Conservation (phyloP, 1,140 invertebrate genomes). For the Drosophila setifemur region DNA sequence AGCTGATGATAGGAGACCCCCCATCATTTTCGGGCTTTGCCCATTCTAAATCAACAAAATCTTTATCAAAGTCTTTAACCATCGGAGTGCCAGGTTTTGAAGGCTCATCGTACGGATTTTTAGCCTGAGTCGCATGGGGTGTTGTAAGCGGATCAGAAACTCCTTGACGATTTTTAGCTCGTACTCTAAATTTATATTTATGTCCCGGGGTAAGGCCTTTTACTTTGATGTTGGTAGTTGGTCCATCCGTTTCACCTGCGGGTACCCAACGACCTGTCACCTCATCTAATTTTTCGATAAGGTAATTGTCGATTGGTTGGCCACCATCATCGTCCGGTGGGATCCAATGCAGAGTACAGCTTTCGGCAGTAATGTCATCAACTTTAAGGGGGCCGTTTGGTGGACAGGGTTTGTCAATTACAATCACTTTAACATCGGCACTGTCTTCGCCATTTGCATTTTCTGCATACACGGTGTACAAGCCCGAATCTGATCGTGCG, state of each 20-base stretch:
- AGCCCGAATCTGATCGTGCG: conserved; percentile 93
- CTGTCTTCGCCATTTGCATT: conserved; percentile 96
- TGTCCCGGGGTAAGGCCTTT: conserved; percentile 93
- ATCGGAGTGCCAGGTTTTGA: conserved; percentile 93
- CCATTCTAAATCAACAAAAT: conserved; percentile 98
- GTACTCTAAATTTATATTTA: conserved; percentile 98
- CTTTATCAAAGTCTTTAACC: conserved; percentile 95
- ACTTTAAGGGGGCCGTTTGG: conserved; percentile 96
- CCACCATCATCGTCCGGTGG: conserved; percentile 96
- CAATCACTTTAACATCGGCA: conserved; percentile 95
- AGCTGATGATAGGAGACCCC: conserved; percentile 94
- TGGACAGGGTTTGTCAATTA: conserved; percentile 94
- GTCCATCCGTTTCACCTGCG: conserved; percentile 93
- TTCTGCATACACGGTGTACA: conserved; percentile 95
- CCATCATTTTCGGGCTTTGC: conserved; percentile 92
- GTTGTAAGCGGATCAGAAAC: conserved; percentile 96
- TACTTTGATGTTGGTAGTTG: conserved; percentile 87
- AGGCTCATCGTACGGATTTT: conserved; percentile 97
- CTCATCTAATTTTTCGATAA: conserved; percentile 97
- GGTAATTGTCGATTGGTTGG: conserved; percentile 94
- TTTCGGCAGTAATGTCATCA: conserved; percentile 91
- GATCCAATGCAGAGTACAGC: conserved; percentile 89
- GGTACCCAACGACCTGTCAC: conserved; percentile 96
- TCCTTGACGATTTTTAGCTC: conserved; percentile 97
- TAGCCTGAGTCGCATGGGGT: conserved; percentile 95